Evolutionary conservation across 2,113 vertebrate species (phyloP), one percentile per base, ranked within the genome.

Genomic region (Hippocampus barbouri): DNA sequence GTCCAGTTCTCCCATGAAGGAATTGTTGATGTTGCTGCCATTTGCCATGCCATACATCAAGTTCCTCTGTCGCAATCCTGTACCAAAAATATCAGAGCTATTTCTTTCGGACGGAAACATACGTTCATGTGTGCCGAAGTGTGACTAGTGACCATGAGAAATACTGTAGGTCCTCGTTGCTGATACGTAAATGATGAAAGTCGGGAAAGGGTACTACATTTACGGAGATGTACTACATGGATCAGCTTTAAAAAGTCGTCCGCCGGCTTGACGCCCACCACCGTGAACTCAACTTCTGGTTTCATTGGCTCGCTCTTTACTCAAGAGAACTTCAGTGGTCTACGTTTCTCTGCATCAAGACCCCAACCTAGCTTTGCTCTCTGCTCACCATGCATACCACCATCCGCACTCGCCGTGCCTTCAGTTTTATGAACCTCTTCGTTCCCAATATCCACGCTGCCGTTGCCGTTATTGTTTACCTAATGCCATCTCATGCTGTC

Each of bases 21-120:
- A 40, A 40, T 62, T 20, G 34, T 63, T 63, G 61, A 40, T 41
- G 61, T n/a, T 66, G 41, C 23, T 66, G 63, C 63, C 67, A 69
- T 54, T 69, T 23, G 49, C 67, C 49, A 38, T 23, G 49, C 67
- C 49, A 38, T 53, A 68, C 66, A 68, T 54, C 51, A 54, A 38
- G 47, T 68, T 54, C 49, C 51, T 57, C 67, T 69, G 20, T 54
- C 67, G 41, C 67, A 38, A 40, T 14, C 27, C 25, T 5, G 76
- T 78, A 79, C 79, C 83, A 76, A 80, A 90, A 88, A 88, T 83
- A 85, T 85, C 89, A 65, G 15, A 20, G 72, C 73, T 79, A 81
- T 85, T 85, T 79, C 69, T 73, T 77, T 71, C 56, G 62, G 74
- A 69, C 78, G 82, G 81, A 84, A 78, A 76, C 72, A 57, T 53